These are phyloP conservation scores for Stichopus horrens DNA, from an alignment of 53 echinoderm and acorn worm genomes.

Conservation along the genomic window DNA sequence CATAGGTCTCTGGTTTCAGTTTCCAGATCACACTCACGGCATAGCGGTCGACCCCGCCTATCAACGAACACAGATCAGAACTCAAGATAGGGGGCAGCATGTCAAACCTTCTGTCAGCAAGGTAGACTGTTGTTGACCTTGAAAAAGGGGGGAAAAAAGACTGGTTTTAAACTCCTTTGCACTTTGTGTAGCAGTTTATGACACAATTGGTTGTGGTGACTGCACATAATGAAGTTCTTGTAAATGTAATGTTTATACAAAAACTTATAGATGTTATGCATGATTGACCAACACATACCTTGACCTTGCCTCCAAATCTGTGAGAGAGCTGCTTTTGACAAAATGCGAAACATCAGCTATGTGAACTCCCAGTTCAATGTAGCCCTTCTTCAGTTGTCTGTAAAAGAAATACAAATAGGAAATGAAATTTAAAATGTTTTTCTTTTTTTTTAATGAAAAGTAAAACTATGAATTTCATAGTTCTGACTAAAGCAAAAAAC, in stretches of 20 bases:
- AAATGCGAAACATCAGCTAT: conserved; percentile 98
- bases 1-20: conserved; percentile 69
- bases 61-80: conserved; percentile 94
- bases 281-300: conserved; percentile 57
- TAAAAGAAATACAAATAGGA: background rate
- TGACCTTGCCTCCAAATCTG: conserved; percentile 86
- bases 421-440: too few species aligned
- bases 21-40: conserved; percentile 98
- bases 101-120: conserved; percentile 92
- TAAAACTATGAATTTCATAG: too few species aligned
- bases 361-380: conserved; percentile 92
- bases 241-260: background rate
- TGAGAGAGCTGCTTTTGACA: conserved; percentile 77
- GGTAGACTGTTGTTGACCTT: conserved; percentile 94
- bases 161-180: background rate
- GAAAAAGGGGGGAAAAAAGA: background rate
- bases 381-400: conserved; percentile 79
- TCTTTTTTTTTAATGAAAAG: too few species aligned
- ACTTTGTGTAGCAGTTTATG: background rate
- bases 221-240: too few species aligned
- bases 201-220: too few species aligned
- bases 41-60: conserved; percentile 98
- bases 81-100: conserved; percentile 93
- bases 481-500: too few species aligned
- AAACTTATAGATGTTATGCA: background rate